Conservation (phyloP, 2,888 invertebrate genomes). For the Camptogramma bilineatum region DNA sequence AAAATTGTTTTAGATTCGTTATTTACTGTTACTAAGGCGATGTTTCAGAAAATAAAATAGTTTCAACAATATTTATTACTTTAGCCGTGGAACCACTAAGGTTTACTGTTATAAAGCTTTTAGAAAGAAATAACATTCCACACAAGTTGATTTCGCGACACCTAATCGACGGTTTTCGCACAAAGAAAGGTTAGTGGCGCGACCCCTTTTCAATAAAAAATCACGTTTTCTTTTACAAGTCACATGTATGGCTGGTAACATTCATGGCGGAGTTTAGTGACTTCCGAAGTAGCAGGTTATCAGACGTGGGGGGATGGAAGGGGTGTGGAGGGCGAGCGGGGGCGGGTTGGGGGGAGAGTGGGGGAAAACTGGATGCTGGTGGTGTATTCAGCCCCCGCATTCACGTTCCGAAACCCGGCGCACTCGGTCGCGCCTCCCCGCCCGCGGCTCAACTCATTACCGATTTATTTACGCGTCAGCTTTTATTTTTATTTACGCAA, state of each 20-base stretch:
- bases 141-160: slow-evolving; percentile 61
- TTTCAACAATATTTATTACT: slow-evolving; percentile 40
- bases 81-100: slow-evolving; percentile 41
- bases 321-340: slow-evolving; percentile 52
- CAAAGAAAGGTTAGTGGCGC: slow-evolving; percentile 66
- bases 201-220: slow-evolving; percentile 80
- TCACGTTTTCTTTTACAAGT: slow-evolving; percentile 78
- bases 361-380: slow-evolving; percentile 75
- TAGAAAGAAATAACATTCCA: slow-evolving; percentile 49
- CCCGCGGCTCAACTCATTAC: slow-evolving; percentile 56
- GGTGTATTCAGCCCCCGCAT: slow-evolving; percentile 70
- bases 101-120: slow-evolving; percentile 55
- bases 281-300: slow-evolving; percentile 85
- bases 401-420: slow-evolving; percentile 73
- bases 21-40: slow-evolving; percentile 23
- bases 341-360: slow-evolving; percentile 49
- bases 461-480: slow-evolving; percentile 63
- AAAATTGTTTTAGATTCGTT: no score
- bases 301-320: slow-evolving; percentile 66
- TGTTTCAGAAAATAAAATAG: neutral
- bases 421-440: slow-evolving; percentile 65
- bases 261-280: slow-evolving; percentile 82
- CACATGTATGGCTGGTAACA: slow-evolving; percentile 73
- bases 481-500: slow-evolving; percentile 65
- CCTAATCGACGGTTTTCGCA: slow-evolving; percentile 69